phyloP scores from a whole-genome alignment of 53 echinoderm and acorn worm species.

The Temnopleurus reevesii region DNA sequence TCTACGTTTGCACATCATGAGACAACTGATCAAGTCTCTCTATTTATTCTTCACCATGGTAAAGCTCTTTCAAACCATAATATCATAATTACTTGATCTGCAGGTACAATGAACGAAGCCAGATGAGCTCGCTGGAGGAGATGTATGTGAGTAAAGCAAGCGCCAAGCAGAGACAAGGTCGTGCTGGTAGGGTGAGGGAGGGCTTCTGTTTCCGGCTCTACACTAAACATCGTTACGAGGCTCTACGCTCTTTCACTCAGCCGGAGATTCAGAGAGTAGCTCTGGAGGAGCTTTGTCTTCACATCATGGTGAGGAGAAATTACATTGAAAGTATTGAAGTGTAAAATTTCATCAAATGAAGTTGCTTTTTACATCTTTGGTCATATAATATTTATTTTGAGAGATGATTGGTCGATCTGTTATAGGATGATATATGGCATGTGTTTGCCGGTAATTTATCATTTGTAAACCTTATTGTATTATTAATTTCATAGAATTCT shows the following conservation, averaged over 20 bases:
- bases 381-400: too few species aligned
- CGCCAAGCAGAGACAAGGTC: constrained; percentile 88
- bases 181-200: constrained; percentile 85
- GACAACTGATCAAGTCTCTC: too few species aligned
- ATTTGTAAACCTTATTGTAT: too few species aligned
- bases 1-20: too few species aligned
- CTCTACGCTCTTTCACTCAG: constrained; percentile 74
- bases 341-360: too few species aligned
- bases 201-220: constrained; percentile 95
- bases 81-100: neutral
- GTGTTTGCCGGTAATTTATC: too few species aligned
- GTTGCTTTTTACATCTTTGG: too few species aligned
- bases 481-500: too few species aligned
- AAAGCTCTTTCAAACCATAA: too few species aligned
- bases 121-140: constrained; percentile 86
- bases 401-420: too few species aligned
- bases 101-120: constrained; percentile 86
- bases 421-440: too few species aligned
- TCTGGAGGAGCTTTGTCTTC: constrained; percentile 89
- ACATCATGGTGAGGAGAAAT: constrained; percentile 77
- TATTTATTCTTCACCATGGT: too few species aligned
- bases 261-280: constrained; percentile 94
- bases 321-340: neutral
- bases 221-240: constrained; percentile 80
- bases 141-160: constrained; percentile 93